These are phyloP conservation scores for Meandrusa payeni DNA, from an alignment of 2,888 invertebrate species.

Conservation along the genomic window DNA sequence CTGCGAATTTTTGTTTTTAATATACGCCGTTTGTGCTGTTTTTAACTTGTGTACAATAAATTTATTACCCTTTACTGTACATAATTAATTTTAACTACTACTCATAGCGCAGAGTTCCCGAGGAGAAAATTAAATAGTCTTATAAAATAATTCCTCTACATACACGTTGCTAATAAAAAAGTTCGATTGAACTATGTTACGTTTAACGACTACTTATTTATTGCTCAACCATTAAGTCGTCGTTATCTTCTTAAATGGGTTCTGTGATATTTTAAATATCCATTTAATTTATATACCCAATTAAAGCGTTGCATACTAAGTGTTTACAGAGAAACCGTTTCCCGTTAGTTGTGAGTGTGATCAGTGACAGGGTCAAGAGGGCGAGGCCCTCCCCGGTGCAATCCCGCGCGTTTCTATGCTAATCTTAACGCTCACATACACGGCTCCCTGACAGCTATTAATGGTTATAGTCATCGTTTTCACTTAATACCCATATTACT, in stretches of 20 bases:
- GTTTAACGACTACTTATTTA: conserved; percentile 25
- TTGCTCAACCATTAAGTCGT: conserved; percentile 24
- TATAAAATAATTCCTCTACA: conserved; percentile 3
- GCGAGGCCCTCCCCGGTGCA: conserved; percentile 64
- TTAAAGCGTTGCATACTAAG: conserved; percentile 26
- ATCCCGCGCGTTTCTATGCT: conserved; percentile 75
- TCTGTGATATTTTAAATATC: conserved; percentile 25
- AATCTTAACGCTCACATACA: conserved; percentile 68
- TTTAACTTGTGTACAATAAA: no score
- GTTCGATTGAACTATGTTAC: conserved; percentile 21
- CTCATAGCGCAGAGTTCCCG: not conserved
- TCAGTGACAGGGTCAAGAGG: conserved; percentile 75
- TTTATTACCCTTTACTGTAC: no score
- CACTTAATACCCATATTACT: conserved; percentile 59
- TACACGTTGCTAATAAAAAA: conserved; percentile 11
- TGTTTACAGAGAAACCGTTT: conserved; percentile 56
- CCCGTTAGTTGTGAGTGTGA: conserved; percentile 71
- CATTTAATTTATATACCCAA: conserved; percentile 25
- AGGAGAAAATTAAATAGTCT: conserved; percentile 12
- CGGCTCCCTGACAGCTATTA: conserved; percentile 70
- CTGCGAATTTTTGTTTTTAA: conserved; percentile 14
- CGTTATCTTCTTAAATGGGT: conserved; percentile 25
- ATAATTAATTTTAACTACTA: no score
- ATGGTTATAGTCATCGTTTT: conserved; percentile 67
- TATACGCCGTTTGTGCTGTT: no score